Evolutionary conservation across 2,888 invertebrate species (phyloP).

Genomic region (Oxycera nigricornis): DNA sequence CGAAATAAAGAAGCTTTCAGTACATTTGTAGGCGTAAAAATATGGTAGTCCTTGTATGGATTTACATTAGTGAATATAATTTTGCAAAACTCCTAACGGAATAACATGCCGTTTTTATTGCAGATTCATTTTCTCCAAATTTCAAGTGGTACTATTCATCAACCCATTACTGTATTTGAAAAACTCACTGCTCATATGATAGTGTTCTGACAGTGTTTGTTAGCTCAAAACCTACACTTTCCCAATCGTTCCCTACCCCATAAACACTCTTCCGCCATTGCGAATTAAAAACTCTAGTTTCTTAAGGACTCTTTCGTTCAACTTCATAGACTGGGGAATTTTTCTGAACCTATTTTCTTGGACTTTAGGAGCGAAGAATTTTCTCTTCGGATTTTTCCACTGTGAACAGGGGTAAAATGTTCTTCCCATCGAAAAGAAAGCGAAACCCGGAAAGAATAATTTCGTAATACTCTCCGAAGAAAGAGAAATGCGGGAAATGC

Average conservation of each 20-base stretch:
- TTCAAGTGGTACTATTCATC: neutral
- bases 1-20: too few species aligned
- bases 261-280: neutral
- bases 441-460: conserved; percentile 11
- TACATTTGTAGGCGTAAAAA: too few species aligned
- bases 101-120: too few species aligned
- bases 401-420: neutral
- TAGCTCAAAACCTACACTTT: neutral
- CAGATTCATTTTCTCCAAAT: too few species aligned
- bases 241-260: neutral
- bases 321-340: conserved; percentile 13
- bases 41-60: too few species aligned
- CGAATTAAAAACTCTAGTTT: conserved; percentile 17
- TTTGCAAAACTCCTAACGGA: too few species aligned
- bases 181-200: conserved; percentile 32
- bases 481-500: conserved; percentile 19
- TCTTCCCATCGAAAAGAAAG: conserved; percentile 7
- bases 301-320: conserved; percentile 32
- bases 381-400: neutral
- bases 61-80: too few species aligned
- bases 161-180: conserved; percentile 5
- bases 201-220: conserved; percentile 1
- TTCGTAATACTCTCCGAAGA: neutral
- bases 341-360: neutral
- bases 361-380: neutral